Conservation (phyloP, 2,888 invertebrate species). For the Noctuana brunneofusca region DNA sequence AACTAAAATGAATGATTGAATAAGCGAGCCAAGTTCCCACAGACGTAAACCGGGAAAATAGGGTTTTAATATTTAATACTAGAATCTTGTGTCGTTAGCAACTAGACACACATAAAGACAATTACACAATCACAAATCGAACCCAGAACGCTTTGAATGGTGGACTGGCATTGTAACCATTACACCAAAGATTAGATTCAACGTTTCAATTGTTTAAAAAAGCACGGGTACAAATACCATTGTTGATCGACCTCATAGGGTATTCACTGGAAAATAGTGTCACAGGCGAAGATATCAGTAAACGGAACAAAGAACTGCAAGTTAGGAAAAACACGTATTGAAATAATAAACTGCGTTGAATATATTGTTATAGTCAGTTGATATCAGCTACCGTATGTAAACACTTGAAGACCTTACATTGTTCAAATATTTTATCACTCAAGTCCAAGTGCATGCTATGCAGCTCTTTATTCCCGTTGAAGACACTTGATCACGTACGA, state of each 20-base stretch:
- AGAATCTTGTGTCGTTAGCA: no score
- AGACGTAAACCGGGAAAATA: background rate
- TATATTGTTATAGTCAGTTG: slow-evolving; percentile 1
- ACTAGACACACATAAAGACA: no score
- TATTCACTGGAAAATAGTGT: no score
- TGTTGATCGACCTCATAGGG: no score
- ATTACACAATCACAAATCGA: no score
- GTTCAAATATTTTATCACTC: slow-evolving; percentile 30
- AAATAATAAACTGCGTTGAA: slow-evolving; percentile 1
- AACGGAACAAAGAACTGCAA: background rate
- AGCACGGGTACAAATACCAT: no score
- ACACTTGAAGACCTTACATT: slow-evolving; percentile 22
- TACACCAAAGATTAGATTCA: no score
- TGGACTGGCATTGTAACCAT: no score
- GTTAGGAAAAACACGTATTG: background rate
- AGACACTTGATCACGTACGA: slow-evolving; percentile 22
- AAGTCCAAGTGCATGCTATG: slow-evolving; percentile 25
- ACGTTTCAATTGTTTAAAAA: no score
- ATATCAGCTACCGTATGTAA: slow-evolving; percentile 28
- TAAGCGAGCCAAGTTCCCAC: no score
- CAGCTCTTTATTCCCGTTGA: slow-evolving; percentile 17
- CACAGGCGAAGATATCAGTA: background rate
- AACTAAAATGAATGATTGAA: background rate
- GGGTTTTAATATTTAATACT: background rate
- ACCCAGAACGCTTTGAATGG: no score